Base-by-base conservation (phyloP, 1,140 invertebrate genomes). In the Drosophila gunungcola region DNA sequence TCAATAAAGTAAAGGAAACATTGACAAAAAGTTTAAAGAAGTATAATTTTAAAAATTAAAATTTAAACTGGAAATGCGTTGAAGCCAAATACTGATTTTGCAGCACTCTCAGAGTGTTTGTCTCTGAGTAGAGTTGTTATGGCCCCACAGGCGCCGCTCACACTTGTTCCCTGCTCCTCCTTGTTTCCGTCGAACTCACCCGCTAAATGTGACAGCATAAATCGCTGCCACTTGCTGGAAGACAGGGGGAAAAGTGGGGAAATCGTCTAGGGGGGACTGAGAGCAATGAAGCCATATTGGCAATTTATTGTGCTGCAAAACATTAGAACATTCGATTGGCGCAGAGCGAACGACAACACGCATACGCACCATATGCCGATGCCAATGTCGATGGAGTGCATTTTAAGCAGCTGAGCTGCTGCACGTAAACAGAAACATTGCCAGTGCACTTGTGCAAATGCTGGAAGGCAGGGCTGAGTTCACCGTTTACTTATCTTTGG, bases 281-380 rank as follows among this genome's bases (percentile, higher is more conserved):
- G 60, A 77, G 84, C 76, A 89, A 89, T 89, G 84, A 76, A 84
- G 84, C 76, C 80, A 90, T 78, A 88, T 84, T 88, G 84, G 73
- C 84, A 84, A 78, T 88, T 88, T 84, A 89, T 84, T 88, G 85
- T 84, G 76, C 72, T 89, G 77, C 77, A 84, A 88, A 80, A 79
- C 70, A 86, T 83, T 86, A 67, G 64, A 78, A 62, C 60, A 69
- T 72, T 72, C 65, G 68, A 72, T 72, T 70, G 51, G 52, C 45
- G 53, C 54, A 43, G 48, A 64, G 68, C 64, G 57, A 45, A 63
- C 65, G 67, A 70, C 61, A 84, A 72, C 68, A 78, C 80, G 73
- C 68, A 89, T 84, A 88, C 80, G 72, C 70, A 72, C 58, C 77
- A 72, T 73, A 68, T 76, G 57, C 58, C 64, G n/a, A 27, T 29